Evolutionary conservation across 2,797 vertebrate species (phyloP).

Genomic region (Ambastaia sidthimunki): DNA sequence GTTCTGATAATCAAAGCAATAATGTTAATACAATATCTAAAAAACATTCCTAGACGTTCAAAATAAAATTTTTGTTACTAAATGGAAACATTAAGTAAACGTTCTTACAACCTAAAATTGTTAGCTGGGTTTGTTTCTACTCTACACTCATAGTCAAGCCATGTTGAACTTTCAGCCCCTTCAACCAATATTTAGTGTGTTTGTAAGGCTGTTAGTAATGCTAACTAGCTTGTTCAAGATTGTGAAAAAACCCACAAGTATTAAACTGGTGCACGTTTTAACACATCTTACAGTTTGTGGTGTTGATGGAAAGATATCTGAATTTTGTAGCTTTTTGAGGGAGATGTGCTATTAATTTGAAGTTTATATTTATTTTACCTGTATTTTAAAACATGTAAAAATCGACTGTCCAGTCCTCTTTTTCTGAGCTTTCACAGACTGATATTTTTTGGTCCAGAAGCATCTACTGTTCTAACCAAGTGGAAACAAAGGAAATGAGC

Average conservation of each 20-base stretch:
- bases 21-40: too few relatives aligned
- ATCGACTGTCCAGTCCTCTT: neutral
- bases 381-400: neutral
- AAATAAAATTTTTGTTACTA: too few relatives aligned
- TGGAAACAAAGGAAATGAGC: conserved; percentile 39
- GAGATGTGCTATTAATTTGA: too few relatives aligned
- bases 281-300: too few relatives aligned
- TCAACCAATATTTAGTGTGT: neutral
- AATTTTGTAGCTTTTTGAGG: too few relatives aligned
- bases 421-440: neutral
- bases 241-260: neutral
- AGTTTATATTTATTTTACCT: neutral
- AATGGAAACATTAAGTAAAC: too few relatives aligned
- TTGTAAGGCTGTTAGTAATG: neutral
- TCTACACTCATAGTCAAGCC: conserved; percentile 33
- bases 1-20: too few relatives aligned
- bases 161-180: conserved; percentile 19
- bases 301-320: too few relatives aligned
- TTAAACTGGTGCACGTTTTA: neutral
- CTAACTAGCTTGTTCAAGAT: neutral
- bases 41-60: too few relatives aligned
- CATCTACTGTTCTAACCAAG: conserved; percentile 44
- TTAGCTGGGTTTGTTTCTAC: neutral
- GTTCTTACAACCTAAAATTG: too few relatives aligned
- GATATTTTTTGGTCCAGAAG: conserved; percentile 31